phyloP scores from a whole-genome alignment of 2,888 invertebrate species.

The Idaea aversata region DNA sequence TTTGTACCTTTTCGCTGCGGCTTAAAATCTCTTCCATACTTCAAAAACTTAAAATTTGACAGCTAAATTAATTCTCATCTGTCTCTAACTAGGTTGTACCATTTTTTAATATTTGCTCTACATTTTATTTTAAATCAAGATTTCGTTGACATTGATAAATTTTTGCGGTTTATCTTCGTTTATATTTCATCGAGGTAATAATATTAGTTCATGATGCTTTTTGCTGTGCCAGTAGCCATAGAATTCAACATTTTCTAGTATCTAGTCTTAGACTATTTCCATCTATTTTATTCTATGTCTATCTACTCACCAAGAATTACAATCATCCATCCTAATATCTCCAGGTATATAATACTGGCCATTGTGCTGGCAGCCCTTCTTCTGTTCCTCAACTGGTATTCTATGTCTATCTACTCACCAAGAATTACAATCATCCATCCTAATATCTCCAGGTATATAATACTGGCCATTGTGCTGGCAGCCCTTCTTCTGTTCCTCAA shows the following conservation, averaged over 20 bases:
- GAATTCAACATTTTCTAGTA: background rate
- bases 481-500: slow-evolving; percentile 37
- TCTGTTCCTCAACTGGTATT: slow-evolving; percentile 34
- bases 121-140: background rate
- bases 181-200: background rate
- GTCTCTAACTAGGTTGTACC: background rate
- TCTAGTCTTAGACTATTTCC: background rate
- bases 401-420: background rate
- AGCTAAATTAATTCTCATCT: background rate
- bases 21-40: too few relatives aligned
- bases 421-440: background rate
- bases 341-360: slow-evolving; percentile 69
- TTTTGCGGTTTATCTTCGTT: background rate
- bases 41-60: background rate
- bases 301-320: slow-evolving; percentile 1
- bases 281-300: too few relatives aligned
- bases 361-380: slow-evolving; percentile 71
- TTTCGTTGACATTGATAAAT: background rate
- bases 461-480: slow-evolving; percentile 78
- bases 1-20: too few relatives aligned
- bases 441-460: slow-evolving; percentile 51
- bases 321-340: background rate
- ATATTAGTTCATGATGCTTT: background rate
- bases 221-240: background rate
- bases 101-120: background rate